Evolutionary conservation across 2,113 vertebrate species (phyloP).

Genomic region (Sisor rabdophorus): DNA sequence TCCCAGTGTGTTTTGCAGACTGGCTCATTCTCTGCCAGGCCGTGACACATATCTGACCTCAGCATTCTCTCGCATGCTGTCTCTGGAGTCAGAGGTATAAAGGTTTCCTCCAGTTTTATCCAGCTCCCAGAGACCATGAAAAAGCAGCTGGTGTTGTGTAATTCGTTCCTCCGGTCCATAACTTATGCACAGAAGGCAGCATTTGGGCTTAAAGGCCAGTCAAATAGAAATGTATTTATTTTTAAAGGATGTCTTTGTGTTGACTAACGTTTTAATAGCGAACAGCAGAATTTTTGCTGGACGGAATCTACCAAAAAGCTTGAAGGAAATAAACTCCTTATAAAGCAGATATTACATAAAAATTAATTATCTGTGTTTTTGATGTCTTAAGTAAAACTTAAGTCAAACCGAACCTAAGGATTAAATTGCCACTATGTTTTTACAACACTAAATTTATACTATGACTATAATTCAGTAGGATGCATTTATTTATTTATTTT

Average conservation of each 20-base stretch:
- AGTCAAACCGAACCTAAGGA: too few relatives aligned
- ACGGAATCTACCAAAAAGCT: neutral
- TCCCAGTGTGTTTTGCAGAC: neutral
- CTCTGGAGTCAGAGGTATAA: conserved; percentile 24
- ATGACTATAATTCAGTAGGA: too few relatives aligned
- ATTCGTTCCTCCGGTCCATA: neutral
- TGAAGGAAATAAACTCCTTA: neutral
- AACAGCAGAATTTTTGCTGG: neutral
- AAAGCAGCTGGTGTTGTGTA: conserved; percentile 3
- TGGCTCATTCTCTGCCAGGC: neutral
- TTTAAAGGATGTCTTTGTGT: neutral
- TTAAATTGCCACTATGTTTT: too few relatives aligned
- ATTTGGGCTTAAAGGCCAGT: conserved; percentile 19
- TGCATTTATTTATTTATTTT: too few relatives aligned
- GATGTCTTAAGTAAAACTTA: too few relatives aligned
- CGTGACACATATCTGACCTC: neutral
- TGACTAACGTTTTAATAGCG: neutral
- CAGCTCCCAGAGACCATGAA: neutral
- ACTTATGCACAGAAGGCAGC: neutral
- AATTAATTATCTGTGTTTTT: neutral
- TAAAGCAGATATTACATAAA: neutral
- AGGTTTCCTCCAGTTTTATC: conserved; percentile 41
- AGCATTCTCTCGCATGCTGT: conserved; percentile 39
- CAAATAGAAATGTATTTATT: neutral
- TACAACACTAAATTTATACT: too few relatives aligned